Evolutionary conservation across 2,888 invertebrate genomes (phyloP).

Genomic region (Cyclophora albipunctata): DNA sequence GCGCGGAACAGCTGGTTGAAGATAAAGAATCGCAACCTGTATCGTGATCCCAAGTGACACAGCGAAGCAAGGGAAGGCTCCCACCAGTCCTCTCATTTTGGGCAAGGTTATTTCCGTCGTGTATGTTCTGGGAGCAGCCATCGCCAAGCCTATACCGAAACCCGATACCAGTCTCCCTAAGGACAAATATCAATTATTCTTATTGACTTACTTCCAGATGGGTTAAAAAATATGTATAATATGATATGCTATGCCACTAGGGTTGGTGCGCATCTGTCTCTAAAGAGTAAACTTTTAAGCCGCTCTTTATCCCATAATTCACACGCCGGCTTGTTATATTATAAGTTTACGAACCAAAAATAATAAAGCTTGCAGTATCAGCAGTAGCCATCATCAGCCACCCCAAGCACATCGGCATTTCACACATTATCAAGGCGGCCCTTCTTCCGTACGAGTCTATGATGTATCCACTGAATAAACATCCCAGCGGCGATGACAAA

Average conservation of each 20-base stretch:
- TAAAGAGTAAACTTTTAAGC: too few relatives aligned
- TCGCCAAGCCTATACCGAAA: slow-evolving; percentile 78
- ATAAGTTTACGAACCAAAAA: slow-evolving; percentile 50
- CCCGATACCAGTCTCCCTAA: slow-evolving; percentile 76
- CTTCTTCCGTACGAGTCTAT: slow-evolving; percentile 79
- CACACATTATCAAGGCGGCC: slow-evolving; percentile 68
- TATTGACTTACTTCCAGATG: too few relatives aligned
- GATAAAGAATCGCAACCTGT: slow-evolving; percentile 30
- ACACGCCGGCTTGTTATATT: too few relatives aligned
- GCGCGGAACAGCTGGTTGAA: too few relatives aligned
- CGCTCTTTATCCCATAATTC: too few relatives aligned
- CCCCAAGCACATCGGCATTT: slow-evolving; percentile 77
- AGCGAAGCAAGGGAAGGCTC: slow-evolving; percentile 77
- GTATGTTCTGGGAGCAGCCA: slow-evolving; percentile 76
- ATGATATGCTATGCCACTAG: too few relatives aligned
- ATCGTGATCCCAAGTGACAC: slow-evolving; percentile 77
- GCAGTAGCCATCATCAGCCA: slow-evolving; percentile 77
- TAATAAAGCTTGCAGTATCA: slow-evolving; percentile 63
- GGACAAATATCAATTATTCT: too few relatives aligned
- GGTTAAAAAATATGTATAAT: too few relatives aligned
- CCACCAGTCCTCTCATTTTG: slow-evolving; percentile 79
- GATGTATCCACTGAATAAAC: slow-evolving; percentile 76
- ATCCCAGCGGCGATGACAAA: slow-evolving; percentile 77
- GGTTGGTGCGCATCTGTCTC: too few relatives aligned
- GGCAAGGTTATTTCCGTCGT: slow-evolving; percentile 79